phyloP scores from a whole-genome alignment of 2,113 vertebrate genomes.

The Dipodomys ordii region DNA sequence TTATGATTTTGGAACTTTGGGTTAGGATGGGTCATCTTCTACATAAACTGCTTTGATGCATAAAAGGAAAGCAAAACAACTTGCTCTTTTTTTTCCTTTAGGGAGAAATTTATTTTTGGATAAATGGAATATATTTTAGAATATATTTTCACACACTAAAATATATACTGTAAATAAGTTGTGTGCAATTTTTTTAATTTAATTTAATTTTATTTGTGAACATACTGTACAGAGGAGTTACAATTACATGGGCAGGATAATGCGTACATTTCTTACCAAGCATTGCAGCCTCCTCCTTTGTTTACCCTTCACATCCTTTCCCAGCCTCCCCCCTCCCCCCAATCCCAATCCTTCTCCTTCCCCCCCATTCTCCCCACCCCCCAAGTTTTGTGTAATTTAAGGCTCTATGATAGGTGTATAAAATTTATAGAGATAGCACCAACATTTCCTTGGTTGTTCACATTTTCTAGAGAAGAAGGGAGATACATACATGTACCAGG shows the following conservation, averaged over 20 bases:
- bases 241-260: too few relatives aligned
- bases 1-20: conserved; percentile 36
- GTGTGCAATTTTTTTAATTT: neutral
- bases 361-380: too few relatives aligned
- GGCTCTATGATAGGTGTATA: neutral
- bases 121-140: conserved; percentile 43
- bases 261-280: too few relatives aligned
- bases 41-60: neutral
- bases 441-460: conserved; percentile 1
- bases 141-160: neutral
- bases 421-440: neutral
- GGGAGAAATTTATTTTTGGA: conserved; percentile 30
- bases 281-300: too few relatives aligned
- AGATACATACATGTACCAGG: too few relatives aligned
- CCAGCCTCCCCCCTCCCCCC: too few relatives aligned
- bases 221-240: too few relatives aligned
- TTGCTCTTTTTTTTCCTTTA: neutral
- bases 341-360: too few relatives aligned
- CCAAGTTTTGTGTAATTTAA: neutral
- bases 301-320: too few relatives aligned
- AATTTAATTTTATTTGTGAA: too few relatives aligned
- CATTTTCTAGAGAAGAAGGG: neutral
- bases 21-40: conserved; percentile 7
- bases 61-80: neutral
- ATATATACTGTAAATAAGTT: neutral